Conservation (phyloP, 2,888 invertebrate species). For the Cotesia congregata region DNA sequence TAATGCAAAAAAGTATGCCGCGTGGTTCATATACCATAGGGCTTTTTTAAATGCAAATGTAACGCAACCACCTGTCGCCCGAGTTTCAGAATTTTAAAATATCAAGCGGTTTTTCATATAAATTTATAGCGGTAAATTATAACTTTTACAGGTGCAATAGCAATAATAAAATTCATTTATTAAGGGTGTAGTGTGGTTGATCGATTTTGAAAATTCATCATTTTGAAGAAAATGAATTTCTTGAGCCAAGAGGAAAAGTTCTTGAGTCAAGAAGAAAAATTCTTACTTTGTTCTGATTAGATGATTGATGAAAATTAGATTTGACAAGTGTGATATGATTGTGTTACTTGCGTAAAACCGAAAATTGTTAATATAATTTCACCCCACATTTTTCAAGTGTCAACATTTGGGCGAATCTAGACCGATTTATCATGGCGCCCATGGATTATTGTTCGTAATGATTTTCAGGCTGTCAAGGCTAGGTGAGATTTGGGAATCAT, state of each 20-base stretch:
- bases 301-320: neutral
- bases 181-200: no score
- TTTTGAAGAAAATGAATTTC: no score
- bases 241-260: no score
- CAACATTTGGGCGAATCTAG: neutral
- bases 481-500: neutral
- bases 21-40: neutral
- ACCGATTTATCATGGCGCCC: slow-evolving; percentile 3
- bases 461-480: neutral
- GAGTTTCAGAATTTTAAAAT: neutral
- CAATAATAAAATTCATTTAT: no score
- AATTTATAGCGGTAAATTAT: neutral
- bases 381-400: neutral
- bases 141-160: neutral
- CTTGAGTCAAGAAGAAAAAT: no score
- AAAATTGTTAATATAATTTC: slow-evolving; percentile 6
- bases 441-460: neutral
- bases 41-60: neutral
- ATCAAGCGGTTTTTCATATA: neutral
- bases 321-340: neutral
- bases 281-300: neutral
- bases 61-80: neutral
- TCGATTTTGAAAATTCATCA: no score
- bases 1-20: neutral
- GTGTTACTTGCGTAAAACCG: neutral